Evolutionary conservation across 2,888 invertebrate genomes (phyloP), one percentile per base, ranked within the genome.

Genomic region (Trichogramma dendrolimi): DNA sequence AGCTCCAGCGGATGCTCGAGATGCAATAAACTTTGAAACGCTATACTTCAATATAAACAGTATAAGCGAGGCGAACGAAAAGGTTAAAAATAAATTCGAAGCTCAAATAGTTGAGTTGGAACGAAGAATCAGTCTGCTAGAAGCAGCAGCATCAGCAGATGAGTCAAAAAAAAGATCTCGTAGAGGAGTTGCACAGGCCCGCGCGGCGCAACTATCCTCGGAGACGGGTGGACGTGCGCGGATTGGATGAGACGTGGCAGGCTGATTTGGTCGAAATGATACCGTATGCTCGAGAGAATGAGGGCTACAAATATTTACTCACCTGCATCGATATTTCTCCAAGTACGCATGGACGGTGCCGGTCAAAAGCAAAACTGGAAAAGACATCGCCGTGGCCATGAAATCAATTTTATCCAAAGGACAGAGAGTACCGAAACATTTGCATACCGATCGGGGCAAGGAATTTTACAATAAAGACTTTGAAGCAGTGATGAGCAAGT

Each of bases 261-360:
- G 57, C 63, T 4, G 63, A 67, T 62, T 55, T 65, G 6, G 63
- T 65, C 27, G 67, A 66, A 54, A 64, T 66, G 63, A 39, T 53
- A 27, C 55, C 58, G 11, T 62, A 63, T 48, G 10, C 58, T 7
- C 46, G 27, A 11, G 44, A 57, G 27, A 66, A 67, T 49, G 73
- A 71, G 14, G 71, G 70, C 4, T 71, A 67, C 62, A 70, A 71
- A 54, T 76, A 72, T 55, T 66, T 78, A 53, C 66, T 79, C 57
- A 71, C 71, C 11, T 69, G 75, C 6, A 79, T 77, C 53, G 63
- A 67, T 42, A 48, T 59, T 6, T 77, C 68, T 76, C 75, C 4
- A 79, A 79, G 70, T 79, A 68, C 69, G 70, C 73, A 4, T 79
- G 76, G 75, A 72, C 71, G 42, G 58, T 68, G 41, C 74, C 77